Percentiles rank a stretch among this genome's conserved stretches.
Evolutionary conservation across 2,888 invertebrate species (phyloP).

Genomic region (Deroplatys truncata): DNA sequence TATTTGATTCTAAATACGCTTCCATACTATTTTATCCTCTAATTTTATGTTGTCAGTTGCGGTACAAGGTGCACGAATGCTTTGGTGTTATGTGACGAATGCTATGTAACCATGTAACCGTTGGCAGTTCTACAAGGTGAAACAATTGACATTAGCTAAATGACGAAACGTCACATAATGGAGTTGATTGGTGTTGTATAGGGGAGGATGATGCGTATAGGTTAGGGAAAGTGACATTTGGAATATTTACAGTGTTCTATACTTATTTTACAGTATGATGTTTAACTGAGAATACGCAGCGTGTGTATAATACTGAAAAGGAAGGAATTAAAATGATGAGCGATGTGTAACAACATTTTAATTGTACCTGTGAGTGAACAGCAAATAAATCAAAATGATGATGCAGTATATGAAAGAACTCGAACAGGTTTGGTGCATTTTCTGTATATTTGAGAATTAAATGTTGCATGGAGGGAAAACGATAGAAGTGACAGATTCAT

Average conservation of each 20-base stretch:
- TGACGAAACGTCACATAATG: too few relatives aligned
- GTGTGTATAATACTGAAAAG: neutral
- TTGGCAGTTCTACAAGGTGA: neutral
- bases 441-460: neutral
- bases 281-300: neutral
- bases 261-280: neutral
- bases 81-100: too few relatives aligned
- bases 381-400: constrained; percentile 60
- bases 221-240: neutral
- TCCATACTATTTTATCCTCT: too few relatives aligned
- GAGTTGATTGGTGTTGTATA: too few relatives aligned
- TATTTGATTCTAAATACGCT: too few relatives aligned
- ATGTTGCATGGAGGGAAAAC: neutral
- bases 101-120: too few relatives aligned
- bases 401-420: constrained; percentile 84
- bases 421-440: constrained; percentile 61
- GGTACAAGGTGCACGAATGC: too few relatives aligned
- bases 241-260: neutral
- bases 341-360: neutral
- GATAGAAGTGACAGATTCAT: neutral
- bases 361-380: neutral
- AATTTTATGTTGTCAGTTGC: too few relatives aligned
- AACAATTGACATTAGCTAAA: neutral
- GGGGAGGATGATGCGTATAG: neutral
- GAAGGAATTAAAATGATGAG: neutral